These are phyloP conservation scores for Pachyrhynchus sulphureomaculatus DNA, from an alignment of 1,140 invertebrate species.

Conservation along the genomic window DNA sequence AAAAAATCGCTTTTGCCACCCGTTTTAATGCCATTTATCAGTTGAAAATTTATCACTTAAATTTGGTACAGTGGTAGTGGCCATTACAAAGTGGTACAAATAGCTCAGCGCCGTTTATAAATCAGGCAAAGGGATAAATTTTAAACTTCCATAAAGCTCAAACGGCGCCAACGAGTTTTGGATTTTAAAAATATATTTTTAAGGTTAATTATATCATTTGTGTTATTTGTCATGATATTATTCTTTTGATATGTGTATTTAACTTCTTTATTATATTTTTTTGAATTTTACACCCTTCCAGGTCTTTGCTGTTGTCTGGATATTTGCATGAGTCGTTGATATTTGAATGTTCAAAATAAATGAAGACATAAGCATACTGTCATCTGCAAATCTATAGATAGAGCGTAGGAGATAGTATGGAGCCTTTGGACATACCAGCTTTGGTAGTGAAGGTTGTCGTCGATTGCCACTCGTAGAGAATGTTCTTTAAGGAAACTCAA, in stretches of 20 bases:
- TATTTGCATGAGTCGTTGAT: too few relatives aligned
- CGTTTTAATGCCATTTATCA: slow-evolving; percentile 26
- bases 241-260: slow-evolving; percentile 11
- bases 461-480: too few relatives aligned
- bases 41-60: slow-evolving; percentile 30
- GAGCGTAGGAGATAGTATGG: too few relatives aligned
- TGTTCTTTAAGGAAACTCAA: too few relatives aligned
- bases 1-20: slow-evolving; percentile 20
- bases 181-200: slow-evolving; percentile 27
- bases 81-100: slow-evolving; percentile 33
- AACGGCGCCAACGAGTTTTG: slow-evolving; percentile 31
- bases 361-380: too few relatives aligned
- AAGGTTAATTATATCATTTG: slow-evolving; percentile 26
- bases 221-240: slow-evolving; percentile 17
- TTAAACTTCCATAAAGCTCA: slow-evolving; percentile 32
- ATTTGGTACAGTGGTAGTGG: slow-evolving; percentile 31
- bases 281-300: too few relatives aligned
- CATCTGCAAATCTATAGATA: too few relatives aligned
- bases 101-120: slow-evolving; percentile 32
- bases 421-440: too few relatives aligned
- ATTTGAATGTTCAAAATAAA: too few relatives aligned
- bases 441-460: too few relatives aligned
- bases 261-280: too few relatives aligned
- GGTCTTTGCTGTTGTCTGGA: too few relatives aligned
- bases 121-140: slow-evolving; percentile 31